A percentile compares a stretch with the other conserved stretches of the same genome.
Evolutionary conservation across 2,797 vertebrate species (phyloP).

Genomic region (Arctocebus calabarensis): DNA sequence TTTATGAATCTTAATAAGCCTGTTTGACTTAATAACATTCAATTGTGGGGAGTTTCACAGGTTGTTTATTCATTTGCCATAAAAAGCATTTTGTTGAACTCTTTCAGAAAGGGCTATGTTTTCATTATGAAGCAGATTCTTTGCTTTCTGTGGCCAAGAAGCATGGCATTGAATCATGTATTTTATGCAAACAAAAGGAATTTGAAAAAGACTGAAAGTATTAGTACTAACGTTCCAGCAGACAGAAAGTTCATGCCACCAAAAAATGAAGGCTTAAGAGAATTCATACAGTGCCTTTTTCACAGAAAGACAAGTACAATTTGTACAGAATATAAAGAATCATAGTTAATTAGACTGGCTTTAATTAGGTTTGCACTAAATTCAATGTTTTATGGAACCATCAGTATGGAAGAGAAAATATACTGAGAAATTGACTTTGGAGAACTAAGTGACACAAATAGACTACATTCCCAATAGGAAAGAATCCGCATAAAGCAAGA

Average conservation of each 20-base stretch:
- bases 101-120: constrained; percentile 38
- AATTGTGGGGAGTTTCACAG: constrained; percentile 45
- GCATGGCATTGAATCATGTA: not conserved
- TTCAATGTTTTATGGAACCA: constrained; percentile 76
- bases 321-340: constrained; percentile 79
- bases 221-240: constrained; percentile 61
- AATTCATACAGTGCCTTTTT: constrained; percentile 72
- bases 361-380: constrained; percentile 75
- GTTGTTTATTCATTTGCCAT: constrained; percentile 74
- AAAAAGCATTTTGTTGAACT: constrained; percentile 65
- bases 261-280: constrained; percentile 64
- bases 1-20: constrained; percentile 79
- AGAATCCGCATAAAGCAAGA: constrained; percentile 6
- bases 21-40: constrained; percentile 70
- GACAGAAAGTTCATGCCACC: constrained; percentile 40
- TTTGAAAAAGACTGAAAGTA: constrained; percentile 60
- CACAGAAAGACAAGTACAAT: constrained; percentile 70
- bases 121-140: constrained; percentile 54
- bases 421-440: constrained; percentile 14
- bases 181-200: constrained; percentile 43
- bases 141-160: constrained; percentile 44
- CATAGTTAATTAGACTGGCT: constrained; percentile 64
- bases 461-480: not conserved
- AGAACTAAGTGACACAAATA: not conserved
- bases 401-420: constrained; percentile 40